phyloP scores from a whole-genome alignment of 2,113 vertebrate genomes.

The Dromiciops gliroides region DNA sequence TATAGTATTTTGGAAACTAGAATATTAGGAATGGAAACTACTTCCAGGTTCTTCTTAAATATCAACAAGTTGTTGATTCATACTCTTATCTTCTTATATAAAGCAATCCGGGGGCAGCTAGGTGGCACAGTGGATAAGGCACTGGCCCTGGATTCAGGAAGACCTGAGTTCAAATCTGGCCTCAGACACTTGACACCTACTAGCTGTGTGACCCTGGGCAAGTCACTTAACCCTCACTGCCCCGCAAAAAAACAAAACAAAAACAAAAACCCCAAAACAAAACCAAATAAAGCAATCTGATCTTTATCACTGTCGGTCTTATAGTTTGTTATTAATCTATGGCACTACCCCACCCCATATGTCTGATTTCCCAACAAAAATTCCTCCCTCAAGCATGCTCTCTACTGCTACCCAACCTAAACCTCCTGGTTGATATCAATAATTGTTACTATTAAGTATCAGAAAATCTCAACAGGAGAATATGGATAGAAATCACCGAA shows the following conservation, averaged over 20 bases:
- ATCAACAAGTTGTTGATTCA: constrained; percentile 5
- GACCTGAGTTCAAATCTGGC: too few relatives aligned
- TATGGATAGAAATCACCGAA: constrained; percentile 41
- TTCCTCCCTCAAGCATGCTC: constrained; percentile 2
- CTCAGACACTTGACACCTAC: too few relatives aligned
- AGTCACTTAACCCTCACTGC: too few relatives aligned
- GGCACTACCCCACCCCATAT: not conserved
- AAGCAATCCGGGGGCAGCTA: too few relatives aligned
- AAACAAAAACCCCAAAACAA: too few relatives aligned
- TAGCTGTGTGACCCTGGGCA: too few relatives aligned
- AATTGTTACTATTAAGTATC: constrained; percentile 37
- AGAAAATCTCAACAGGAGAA: constrained; percentile 54
- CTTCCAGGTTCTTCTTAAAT: constrained; percentile 40
- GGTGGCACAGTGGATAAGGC: too few relatives aligned
- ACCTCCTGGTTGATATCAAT: not conserved
- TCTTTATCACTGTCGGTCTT: constrained; percentile 13
- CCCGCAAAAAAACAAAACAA: too few relatives aligned
- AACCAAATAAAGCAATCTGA: too few relatives aligned
- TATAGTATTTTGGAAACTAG: constrained; percentile 31
- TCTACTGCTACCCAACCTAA: not conserved
- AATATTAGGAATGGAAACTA: constrained; percentile 23
- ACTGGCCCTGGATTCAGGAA: too few relatives aligned
- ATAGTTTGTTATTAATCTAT: not conserved
- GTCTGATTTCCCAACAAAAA: constrained; percentile 5
- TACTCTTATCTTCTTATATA: constrained; percentile 8